These are phyloP conservation scores for Drosophila sturtevanti DNA, from an alignment of 1,140 invertebrate genomes.

Conservation along the genomic window DNA sequence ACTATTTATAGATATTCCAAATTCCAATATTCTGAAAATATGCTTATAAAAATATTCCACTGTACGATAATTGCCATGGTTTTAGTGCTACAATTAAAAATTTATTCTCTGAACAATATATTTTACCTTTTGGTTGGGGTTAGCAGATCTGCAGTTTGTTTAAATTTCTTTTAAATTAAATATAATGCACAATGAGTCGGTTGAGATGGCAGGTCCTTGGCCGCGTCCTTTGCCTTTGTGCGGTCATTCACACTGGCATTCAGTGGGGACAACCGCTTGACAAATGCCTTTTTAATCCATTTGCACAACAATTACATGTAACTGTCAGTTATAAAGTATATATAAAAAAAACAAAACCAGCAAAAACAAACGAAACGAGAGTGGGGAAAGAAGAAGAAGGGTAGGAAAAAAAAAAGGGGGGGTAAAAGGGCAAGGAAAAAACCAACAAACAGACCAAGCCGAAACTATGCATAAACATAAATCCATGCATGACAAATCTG, in stretches of 20 bases:
- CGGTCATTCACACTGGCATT: constrained; percentile 28
- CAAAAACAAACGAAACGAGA: constrained; percentile 1
- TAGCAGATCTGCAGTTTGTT: constrained; percentile 1
- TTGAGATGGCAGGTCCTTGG: constrained; percentile 10
- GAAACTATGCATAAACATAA: constrained; percentile 76
- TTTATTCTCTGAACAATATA: not conserved
- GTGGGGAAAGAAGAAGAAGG: too few relatives aligned
- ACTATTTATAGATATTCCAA: too few relatives aligned
- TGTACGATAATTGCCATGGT: too few relatives aligned
- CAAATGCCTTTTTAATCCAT: constrained; percentile 80
- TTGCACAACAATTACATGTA: constrained; percentile 70
- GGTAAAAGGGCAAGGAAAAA: too few relatives aligned
- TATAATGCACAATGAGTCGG: constrained; percentile 32
- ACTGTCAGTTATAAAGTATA: constrained; percentile 56
- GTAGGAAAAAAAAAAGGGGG: too few relatives aligned
- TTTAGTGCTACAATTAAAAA: not conserved
- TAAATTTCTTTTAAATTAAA: constrained; percentile 55
- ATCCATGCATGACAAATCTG: constrained; percentile 56
- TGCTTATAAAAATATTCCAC: too few relatives aligned
- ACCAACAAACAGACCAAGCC: constrained; percentile 13
- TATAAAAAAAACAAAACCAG: constrained; percentile 19
- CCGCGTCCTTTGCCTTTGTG: constrained; percentile 27
- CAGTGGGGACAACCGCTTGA: constrained; percentile 52
- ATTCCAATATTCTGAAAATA: too few relatives aligned
- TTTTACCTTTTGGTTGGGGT: constrained; percentile 11